Evolutionary conservation across 1,140 invertebrate species (phyloP).

Genomic region (Habropoda laboriosa): DNA sequence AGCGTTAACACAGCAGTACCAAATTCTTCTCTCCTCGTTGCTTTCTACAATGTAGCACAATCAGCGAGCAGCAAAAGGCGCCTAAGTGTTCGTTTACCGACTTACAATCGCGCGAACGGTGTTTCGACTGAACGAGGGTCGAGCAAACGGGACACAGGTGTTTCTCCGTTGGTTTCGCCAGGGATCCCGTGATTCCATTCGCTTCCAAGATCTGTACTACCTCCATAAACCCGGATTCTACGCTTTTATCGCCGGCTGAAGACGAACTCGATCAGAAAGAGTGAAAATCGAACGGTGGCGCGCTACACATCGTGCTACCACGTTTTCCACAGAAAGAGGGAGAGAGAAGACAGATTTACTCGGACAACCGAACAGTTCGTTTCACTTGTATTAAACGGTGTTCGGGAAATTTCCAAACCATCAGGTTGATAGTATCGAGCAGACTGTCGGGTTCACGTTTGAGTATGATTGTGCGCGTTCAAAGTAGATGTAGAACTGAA

Average conservation of each 20-base stretch:
- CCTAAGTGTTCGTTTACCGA: slow-evolving; percentile 9
- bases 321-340: too few relatives aligned
- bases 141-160: neutral
- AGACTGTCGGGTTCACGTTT: neutral
- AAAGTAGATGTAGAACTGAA: too few relatives aligned
- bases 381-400: neutral
- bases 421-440: neutral
- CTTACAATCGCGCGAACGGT: neutral
- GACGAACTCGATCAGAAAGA: neutral
- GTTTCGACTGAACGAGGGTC: neutral
- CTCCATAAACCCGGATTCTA: neutral
- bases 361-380: too few relatives aligned
- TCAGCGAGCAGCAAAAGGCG: neutral
- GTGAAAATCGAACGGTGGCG: neutral
- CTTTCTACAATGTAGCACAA: too few relatives aligned
- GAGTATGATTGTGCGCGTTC: too few relatives aligned
- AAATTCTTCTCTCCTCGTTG: too few relatives aligned
- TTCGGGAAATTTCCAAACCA: neutral
- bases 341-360: neutral
- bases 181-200: neutral
- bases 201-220: neutral
- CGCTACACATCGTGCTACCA: neutral
- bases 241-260: neutral
- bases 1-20: too few relatives aligned
- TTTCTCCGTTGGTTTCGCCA: neutral